Base-by-base conservation (phyloP, 2,113 vertebrate species). In the Arothron firmamentum region DNA sequence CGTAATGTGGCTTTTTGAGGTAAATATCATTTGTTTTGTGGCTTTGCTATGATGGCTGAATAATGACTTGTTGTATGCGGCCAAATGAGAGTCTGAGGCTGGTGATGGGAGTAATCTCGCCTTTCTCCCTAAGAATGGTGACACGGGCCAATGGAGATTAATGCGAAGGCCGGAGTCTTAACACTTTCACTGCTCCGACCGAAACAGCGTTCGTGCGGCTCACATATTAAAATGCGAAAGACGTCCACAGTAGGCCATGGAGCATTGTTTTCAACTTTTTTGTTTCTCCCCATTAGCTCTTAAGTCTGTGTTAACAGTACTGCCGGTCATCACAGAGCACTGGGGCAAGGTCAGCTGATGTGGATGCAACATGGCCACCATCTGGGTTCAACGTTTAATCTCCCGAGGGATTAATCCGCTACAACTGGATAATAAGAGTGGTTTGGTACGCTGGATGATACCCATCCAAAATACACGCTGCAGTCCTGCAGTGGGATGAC, bases 11-110 rank as follows among this genome's bases (percentile, higher is more conserved):
- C 67, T 79, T 81, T 81, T 74, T 75, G 82, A 84, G 75, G 85
- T 88, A 91, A 91, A 91, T 88, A 90, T 78, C 81, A 88, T 90
- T 88, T 88, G 78, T 89, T 90, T 88, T 81, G 65, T 75, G 67
- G 70, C 62, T 67, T 78, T 82, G 56, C 72, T 74, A 50, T 86
- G 85, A 85, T 88, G 86, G 86, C 81, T 81, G 81, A 89, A 90
- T 90, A 88, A 92, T 91, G 87, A 68, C 74, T 85, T 68, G 79
- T 74, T 77, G 83, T 79, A 83, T 67, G 78, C 56, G 78, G 82
- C 85, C 88, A 86, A 90, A 92, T 91, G 87, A 89, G 82, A 86
- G 73, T 85, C 83, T 83, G 70, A 67, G 72, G 73, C 78, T 61
- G 23, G 66, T 72, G 79, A 84, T 82, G 78, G 80, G 84, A 85